Evolutionary conservation across 2,888 invertebrate species (phyloP), one percentile per base, ranked within the genome.

Genomic region (Flexamia atlantica): DNA sequence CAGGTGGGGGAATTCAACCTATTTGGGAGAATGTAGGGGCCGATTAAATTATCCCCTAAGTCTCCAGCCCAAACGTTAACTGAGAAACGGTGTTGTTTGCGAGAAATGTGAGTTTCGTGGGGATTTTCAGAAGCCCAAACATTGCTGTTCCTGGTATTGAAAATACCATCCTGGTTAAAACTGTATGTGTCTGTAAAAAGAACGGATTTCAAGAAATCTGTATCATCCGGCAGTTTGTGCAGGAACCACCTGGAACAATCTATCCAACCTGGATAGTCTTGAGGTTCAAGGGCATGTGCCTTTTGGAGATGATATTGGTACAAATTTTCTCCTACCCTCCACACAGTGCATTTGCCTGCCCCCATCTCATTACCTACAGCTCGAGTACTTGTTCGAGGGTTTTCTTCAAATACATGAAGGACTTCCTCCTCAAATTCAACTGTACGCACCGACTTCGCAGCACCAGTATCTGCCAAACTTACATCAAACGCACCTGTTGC

Each of bases 31-130:
- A n/a, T n/a, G n/a, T n/a, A n/a, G n/a, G n/a, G n/a, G n/a, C n/a
- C n/a, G n/a, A n/a, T n/a, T 36, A 82, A 82, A 72, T 36, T 17
- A 74, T 68, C 14, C 79, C 80, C 14, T 74, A 28, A 28, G 64
- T 25, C 12, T 28, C 83, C 83, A 60, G 28, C 32, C 79, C 60
- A 83, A 28, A 80, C 79, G 30, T 83, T 80, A 23, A 83, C 83
- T 12, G 64, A 20, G 25, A 83, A 60, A 20, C 42, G 30, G n/a
- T 32, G 32, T 64, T 83, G 50, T n/a, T 80, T 40, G 12, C 68
- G n/a, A 25, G 32, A 20, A 32, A 23, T n/a, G 40, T 80, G 25
- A 42, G 25, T 64, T 28, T 28, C 68, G 50, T 68, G 68, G n/a
- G 70, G 80, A 68, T 80, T 68, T 68, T 81, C 84, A 64, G 36